Evolutionary conservation across 2,797 vertebrate genomes (phyloP), one percentile per base, ranked within the genome.

Genomic region (Acrocephalus scirpaceus): DNA sequence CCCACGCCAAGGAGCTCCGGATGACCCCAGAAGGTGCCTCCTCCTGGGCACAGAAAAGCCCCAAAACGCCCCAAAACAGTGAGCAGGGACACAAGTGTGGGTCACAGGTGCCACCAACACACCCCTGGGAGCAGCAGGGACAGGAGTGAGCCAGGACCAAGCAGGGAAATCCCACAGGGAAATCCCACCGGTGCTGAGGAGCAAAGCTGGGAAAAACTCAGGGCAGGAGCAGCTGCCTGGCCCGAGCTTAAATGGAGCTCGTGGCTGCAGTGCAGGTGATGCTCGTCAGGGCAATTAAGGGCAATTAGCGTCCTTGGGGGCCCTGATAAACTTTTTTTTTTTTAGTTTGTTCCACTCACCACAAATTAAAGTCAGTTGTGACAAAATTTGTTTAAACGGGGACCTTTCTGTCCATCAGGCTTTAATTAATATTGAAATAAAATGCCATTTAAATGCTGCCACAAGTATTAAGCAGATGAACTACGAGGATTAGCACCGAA

Each of bases 151-250:
- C 12, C 7, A 3, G 8, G 1, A 4, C 2, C 2, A 0, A 14
- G 3, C 23, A 25, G 1, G 0, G 2, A 69, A 69, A 29, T 4
- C 4, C 9, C 20, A 3, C 2, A 25, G 1, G 0, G 2, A 69
- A 69, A 29, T 4, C 4, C 9, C 20, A 3, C 2, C 1, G 1
- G 47, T 1, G 4, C 0, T 1, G 4, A 47, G 5, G 1, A 67
- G 1, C 2, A 77, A 1, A 0, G 3, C 29, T 36, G 0, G 3
- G 70, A 2, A 3, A 22, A 22, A 5, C 19, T 2, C 0, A 13
- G 0, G 0, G 0, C 5, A 53, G 1, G 3, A n/a, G 0, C 2
- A 69, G 0, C 0, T 30, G 0, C 10, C 11, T 2, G 3, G 16
- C 2, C 56, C 16, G 38, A 58, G 23, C 14, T 89, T 23, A 47